Evolutionary conservation across 2,797 vertebrate genomes (phyloP), one percentile per base, ranked within the genome.

Genomic region (Notolabrus celidotus): DNA sequence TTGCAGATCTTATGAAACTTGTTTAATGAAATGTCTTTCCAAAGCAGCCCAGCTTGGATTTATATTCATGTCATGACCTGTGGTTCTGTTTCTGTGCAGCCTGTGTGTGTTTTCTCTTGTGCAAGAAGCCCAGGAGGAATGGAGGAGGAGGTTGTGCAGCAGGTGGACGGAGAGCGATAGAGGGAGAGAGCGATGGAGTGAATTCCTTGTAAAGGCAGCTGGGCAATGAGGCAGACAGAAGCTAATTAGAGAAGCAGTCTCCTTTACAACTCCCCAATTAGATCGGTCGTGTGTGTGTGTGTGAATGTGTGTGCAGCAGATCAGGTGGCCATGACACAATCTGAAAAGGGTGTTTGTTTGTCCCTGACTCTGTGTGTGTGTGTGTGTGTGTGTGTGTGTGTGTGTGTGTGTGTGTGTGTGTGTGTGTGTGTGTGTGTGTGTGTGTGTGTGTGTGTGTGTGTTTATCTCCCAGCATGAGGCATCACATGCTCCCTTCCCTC

Each of bases 191-290:
- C 72, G 68, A 91, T 88, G 85, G 79, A 85, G 86, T 79, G 82
- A 80, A 89, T 86, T 88, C 82, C 86, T 85, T 82, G 83, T 88
- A 90, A 87, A 92, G 92, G 91, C 88, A 93, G 91, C 84, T 88
- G 89, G 89, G 89, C 92, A 94, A 94, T 94, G 93, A 94, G 92
- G 90, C 87, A 73, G 83, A 86, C 88, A 92, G 86, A 92, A 94
- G 91, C 92, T 93, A 93, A 95, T 95, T 94, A 94, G 90, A 86
- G 87, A 87, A 88, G 87, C 91, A 90, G 85, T 72, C 91, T 92
- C 86, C 85, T 93, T 89, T 92, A 92, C 92, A 91, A 92, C 87
- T 86, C 91, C 87, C 88, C 91, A 93, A 94, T 94, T 93, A 94
- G 92, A 93, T 93, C 88, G 85, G 79, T 68, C 81, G 41, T 77